These are phyloP conservation scores for Heliconius cydno DNA, from an alignment of 2,888 invertebrate species.

Conservation along the genomic window DNA sequence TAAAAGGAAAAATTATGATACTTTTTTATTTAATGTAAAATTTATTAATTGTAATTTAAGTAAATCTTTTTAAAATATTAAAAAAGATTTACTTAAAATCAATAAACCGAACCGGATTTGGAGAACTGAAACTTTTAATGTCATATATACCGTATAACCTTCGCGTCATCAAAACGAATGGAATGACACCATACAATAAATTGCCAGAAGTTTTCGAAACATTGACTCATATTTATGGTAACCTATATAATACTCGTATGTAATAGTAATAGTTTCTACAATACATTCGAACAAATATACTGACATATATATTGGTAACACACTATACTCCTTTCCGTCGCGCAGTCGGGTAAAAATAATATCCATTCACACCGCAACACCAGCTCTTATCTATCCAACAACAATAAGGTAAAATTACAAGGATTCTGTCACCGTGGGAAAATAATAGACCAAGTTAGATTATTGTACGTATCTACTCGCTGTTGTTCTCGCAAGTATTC, in stretches of 20 bases:
- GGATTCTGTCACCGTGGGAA: conserved; percentile 27
- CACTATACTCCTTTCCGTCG: background rate
- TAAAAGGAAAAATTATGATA: too few species aligned
- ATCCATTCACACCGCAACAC: conserved; percentile 20
- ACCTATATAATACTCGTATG: too few species aligned
- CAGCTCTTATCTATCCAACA: conserved; percentile 1
- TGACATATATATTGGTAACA: background rate
- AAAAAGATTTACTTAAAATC: background rate
- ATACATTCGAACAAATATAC: too few species aligned
- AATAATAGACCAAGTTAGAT: conserved; percentile 17
- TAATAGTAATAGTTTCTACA: too few species aligned
- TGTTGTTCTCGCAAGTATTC: conserved; percentile 13
- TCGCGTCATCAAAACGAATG: conserved; percentile 12
- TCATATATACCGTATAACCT: conserved; percentile 13
- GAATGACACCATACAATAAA: background rate
- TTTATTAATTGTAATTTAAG: background rate
- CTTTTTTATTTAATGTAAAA: too few species aligned
- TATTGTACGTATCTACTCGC: background rate
- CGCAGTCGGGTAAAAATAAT: conserved; percentile 5
- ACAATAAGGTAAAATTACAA: conserved; percentile 23
- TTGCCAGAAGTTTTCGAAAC: conserved; percentile 7
- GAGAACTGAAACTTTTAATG: background rate
- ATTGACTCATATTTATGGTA: background rate
- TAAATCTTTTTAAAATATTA: too few species aligned
- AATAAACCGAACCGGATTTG: background rate